phyloP scores from a whole-genome alignment of 2,888 invertebrate species.

The Brenthis daphne region DNA sequence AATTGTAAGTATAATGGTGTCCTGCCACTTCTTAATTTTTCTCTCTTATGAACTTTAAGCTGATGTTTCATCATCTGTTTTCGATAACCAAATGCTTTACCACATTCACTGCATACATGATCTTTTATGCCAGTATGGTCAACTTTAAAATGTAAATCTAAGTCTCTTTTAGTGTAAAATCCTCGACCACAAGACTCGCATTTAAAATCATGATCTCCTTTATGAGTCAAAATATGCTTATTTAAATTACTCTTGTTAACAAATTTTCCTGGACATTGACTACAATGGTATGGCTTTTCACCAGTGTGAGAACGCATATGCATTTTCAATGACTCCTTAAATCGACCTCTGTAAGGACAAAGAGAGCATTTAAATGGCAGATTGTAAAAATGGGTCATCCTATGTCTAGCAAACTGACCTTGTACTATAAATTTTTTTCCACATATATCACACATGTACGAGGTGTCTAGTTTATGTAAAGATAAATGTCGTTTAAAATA shows the following conservation, averaged over 20 bases:
- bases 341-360: slow-evolving; percentile 71
- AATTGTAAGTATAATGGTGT: slow-evolving; percentile 68
- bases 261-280: slow-evolving; percentile 64
- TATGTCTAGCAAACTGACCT: slow-evolving; percentile 61
- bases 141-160: slow-evolving; percentile 69
- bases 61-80: slow-evolving; percentile 77
- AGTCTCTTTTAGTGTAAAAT: slow-evolving; percentile 60
- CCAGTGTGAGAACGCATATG: slow-evolving; percentile 74
- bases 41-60: slow-evolving; percentile 68
- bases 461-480: slow-evolving; percentile 52
- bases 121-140: slow-evolving; percentile 70
- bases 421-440: slow-evolving; percentile 64
- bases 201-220: slow-evolving; percentile 57
- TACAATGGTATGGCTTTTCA: slow-evolving; percentile 70
- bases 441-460: slow-evolving; percentile 70
- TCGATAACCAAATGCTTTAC: slow-evolving; percentile 70
- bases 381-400: slow-evolving; percentile 65
- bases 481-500: slow-evolving; percentile 64
- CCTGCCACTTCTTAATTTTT: slow-evolving; percentile 63
- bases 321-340: slow-evolving; percentile 66
- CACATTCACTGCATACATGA: slow-evolving; percentile 66
- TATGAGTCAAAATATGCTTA: slow-evolving; percentile 65
- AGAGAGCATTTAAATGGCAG: slow-evolving; percentile 65
- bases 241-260: slow-evolving; percentile 72
- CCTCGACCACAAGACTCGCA: slow-evolving; percentile 67